A percentile compares a stretch with the other conserved stretches of the same genome.
Conservation (phyloP, 2,888 invertebrate genomes). For the Drosophila rellima region DNA sequence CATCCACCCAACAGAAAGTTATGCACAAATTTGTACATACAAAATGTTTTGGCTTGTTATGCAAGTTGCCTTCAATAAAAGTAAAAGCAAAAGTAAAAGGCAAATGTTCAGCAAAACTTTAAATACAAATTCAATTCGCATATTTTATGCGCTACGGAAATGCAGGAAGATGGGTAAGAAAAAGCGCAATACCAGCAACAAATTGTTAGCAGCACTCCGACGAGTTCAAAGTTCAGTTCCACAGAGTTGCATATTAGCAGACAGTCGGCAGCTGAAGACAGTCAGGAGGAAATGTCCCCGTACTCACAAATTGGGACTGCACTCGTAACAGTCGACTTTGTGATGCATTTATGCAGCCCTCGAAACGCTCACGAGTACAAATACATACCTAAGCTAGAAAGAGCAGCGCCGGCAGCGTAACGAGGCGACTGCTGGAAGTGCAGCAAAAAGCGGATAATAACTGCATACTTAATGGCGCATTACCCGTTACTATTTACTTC, state of each 20-base stretch:
- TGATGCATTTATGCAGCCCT: conserved; percentile 78
- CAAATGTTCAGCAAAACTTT: conserved; percentile 62
- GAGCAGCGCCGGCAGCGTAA: conserved; percentile 45
- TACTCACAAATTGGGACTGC: conserved; percentile 63
- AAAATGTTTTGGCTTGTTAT: conserved; percentile 81
- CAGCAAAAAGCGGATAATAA: conserved; percentile 80
- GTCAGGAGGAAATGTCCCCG: conserved; percentile 55
- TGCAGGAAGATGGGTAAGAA: conserved; percentile 51
- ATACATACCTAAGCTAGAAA: conserved; percentile 12
- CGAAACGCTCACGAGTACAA: conserved; percentile 59
- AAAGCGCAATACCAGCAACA: conserved; percentile 77
- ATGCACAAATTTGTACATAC: conserved; percentile 78
- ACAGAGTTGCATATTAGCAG: conserved; percentile 69
- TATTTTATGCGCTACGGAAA: conserved; percentile 75
- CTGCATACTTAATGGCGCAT: conserved; percentile 72
- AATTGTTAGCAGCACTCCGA: conserved; percentile 52
- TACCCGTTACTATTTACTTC: conserved; percentile 43
- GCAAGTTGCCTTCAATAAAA: conserved; percentile 62
- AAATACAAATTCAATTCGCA: conserved; percentile 82
- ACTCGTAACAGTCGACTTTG: conserved; percentile 61
- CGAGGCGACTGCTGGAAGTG: conserved; percentile 71
- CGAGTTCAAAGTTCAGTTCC: conserved; percentile 69
- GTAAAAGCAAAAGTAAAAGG: conserved; percentile 37
- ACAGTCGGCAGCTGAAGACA: conserved; percentile 31
- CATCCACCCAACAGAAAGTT: conserved; percentile 56